Evolutionary conservation across 2,888 invertebrate genomes (phyloP).

Genomic region (Phengaris alcon): DNA sequence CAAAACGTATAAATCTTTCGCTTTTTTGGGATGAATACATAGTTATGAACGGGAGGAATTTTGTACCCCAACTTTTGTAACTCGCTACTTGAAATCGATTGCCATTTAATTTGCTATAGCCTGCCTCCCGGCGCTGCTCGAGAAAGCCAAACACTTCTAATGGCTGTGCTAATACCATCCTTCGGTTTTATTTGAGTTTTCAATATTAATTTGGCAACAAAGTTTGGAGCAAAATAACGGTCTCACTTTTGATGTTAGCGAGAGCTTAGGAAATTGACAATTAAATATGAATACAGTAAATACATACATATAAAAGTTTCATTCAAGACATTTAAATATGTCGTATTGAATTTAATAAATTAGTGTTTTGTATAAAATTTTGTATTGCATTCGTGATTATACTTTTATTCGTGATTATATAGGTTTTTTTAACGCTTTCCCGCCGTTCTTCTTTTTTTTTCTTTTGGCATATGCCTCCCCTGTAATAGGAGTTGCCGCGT

Average conservation of each 20-base stretch:
- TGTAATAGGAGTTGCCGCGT: too few species aligned
- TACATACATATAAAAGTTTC: too few species aligned
- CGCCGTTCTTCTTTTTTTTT: too few species aligned
- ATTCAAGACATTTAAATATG: too few species aligned
- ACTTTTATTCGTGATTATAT: too few species aligned
- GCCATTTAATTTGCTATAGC: slow-evolving; percentile 59
- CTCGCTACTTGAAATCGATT: slow-evolving; percentile 59
- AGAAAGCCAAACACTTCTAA: slow-evolving; percentile 54
- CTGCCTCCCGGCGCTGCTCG: slow-evolving; percentile 39
- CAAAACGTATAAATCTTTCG: too few species aligned
- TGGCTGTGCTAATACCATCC: slow-evolving; percentile 61
- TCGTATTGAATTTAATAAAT: too few species aligned
- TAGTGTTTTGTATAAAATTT: too few species aligned
- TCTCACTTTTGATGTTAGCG: slow-evolving; percentile 6
- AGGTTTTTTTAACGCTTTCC: too few species aligned
- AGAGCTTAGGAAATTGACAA: not conserved
- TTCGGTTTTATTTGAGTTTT: slow-evolving; percentile 39
- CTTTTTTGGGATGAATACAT: not conserved
- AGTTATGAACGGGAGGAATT: slow-evolving; percentile 29
- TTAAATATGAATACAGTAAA: not conserved
- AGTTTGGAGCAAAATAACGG: slow-evolving; percentile 23
- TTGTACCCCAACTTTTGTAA: slow-evolving; percentile 45
- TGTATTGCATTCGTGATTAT: too few species aligned
- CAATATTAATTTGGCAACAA: slow-evolving; percentile 39
- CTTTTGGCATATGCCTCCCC: too few species aligned